phyloP scores from a whole-genome alignment of 1,140 invertebrate species.

The Dryas iulia region DNA sequence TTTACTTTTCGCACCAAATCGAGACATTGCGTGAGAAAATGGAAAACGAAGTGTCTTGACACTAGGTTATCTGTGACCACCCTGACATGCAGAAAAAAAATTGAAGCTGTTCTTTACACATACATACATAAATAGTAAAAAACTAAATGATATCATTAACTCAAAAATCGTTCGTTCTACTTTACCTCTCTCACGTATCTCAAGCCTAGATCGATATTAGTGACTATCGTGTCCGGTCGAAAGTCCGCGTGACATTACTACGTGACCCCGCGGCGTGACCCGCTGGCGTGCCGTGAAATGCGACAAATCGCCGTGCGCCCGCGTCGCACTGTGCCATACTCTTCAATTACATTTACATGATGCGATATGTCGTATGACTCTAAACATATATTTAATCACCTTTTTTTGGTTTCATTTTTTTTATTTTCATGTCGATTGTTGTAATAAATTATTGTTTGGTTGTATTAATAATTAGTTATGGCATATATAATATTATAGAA shows the following conservation, averaged over 20 bases:
- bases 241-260: constrained; percentile 67
- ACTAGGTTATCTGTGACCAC: no score
- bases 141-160: no score
- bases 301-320: constrained; percentile 76
- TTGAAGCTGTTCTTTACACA: no score
- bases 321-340: constrained; percentile 56
- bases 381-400: background rate
- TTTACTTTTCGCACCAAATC: no score
- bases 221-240: constrained; percentile 47
- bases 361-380: constrained; percentile 33
- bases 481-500: no score
- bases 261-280: constrained; percentile 71
- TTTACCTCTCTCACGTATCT: constrained; percentile 9
- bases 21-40: no score
- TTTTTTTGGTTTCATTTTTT: background rate
- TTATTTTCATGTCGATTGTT: no score
- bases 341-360: constrained; percentile 34
- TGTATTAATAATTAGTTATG: no score
- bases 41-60: no score
- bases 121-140: no score
- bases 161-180: background rate
- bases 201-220: constrained; percentile 3
- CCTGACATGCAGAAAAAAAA: no score
- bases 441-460: no score
- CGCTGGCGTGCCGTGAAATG: constrained; percentile 63